Base-by-base conservation (phyloP, 92 coral and sea anemone genomes). In the Siderastrea siderea region DNA sequence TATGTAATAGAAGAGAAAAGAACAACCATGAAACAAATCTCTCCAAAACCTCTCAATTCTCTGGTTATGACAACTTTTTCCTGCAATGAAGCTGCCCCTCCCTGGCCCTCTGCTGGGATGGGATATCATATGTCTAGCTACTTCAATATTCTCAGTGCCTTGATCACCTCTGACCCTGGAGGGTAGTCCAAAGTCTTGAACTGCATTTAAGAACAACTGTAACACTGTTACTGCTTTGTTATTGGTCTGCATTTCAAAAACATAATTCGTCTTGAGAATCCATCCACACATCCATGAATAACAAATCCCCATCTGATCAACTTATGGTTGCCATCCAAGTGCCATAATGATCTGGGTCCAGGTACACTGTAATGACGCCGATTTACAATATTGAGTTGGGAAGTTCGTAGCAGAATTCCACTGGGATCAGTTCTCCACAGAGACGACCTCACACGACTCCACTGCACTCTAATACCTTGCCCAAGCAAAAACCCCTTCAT, bases 21-120 rank as follows among this genome's bases (percentile, higher is more conserved):
- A 89, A 80, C 95, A 89, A n/a, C 95, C 95, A 89, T 73, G 85
- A 71, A 92, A 92, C 82, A 92, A 49, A 77, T 92, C 91, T 15
- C 93, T n/a, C 93, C 95, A 85, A 43, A 92, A 82, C 79, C 95
- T 70, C 62, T 92, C 83, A 51, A 92, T 92, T 62, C 93, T 55
- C 68, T 88, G 91, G 78, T 89, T 79, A 63, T 85, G 87, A 26
- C 67, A 75, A 77, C 92, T 89, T 47, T 77, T 83, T 26, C 92
- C 89, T 67, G 89, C 80, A 44, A 92, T 92, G 70, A 88, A 92
- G 79, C 92, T 88, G 16, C 95, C 95, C 63, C 92, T 74, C 10
- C 78, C 90, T 63, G 93, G 84, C 38, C 90, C 95, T 79, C 90
- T 82, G 69, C 50, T 13, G 19, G 90, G 88, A 69, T 92, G 86